These are phyloP conservation scores for Acanthacorydalis orientalis DNA, from an alignment of 2,888 invertebrate species.

Conservation along the genomic window DNA sequence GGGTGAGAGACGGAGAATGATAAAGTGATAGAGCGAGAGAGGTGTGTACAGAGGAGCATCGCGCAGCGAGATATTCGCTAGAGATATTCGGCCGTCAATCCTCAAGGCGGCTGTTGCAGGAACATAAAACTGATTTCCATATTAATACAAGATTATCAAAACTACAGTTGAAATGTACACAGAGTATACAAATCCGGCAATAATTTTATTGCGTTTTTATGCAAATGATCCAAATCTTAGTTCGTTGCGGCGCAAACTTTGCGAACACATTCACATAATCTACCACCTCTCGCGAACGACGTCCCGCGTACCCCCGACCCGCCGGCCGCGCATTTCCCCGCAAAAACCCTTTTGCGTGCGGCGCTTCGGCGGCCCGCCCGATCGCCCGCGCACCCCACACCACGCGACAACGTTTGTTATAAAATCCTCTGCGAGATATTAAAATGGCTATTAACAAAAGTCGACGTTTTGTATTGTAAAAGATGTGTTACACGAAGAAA, in stretches of 20 bases:
- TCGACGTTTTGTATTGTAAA: no score
- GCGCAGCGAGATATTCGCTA: neutral
- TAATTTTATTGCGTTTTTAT: conserved; percentile 22
- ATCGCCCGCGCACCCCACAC: neutral
- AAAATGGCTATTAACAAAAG: no score
- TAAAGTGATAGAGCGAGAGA: neutral
- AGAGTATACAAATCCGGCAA: conserved; percentile 16
- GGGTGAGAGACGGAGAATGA: neutral
- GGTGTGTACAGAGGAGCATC: neutral
- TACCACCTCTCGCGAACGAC: neutral
- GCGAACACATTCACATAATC: neutral
- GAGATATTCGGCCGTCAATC: no score
- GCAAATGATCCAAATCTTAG: conserved; percentile 18
- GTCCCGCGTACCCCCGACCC: neutral
- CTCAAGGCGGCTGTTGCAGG: neutral
- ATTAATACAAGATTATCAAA: conserved; percentile 3
- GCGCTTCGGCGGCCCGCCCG: neutral
- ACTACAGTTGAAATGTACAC: neutral
- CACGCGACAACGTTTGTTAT: no score
- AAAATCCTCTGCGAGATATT: no score
- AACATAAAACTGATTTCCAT: conserved; percentile 1
- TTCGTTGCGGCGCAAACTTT: neutral
- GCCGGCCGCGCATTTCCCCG: neutral
- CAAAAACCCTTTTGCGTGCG: no score
- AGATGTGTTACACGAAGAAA: no score